Evolutionary conservation across 1,140 invertebrate genomes (phyloP), one percentile per base, ranked within the genome.

Genomic region (Pseudobourletiella spinata): DNA sequence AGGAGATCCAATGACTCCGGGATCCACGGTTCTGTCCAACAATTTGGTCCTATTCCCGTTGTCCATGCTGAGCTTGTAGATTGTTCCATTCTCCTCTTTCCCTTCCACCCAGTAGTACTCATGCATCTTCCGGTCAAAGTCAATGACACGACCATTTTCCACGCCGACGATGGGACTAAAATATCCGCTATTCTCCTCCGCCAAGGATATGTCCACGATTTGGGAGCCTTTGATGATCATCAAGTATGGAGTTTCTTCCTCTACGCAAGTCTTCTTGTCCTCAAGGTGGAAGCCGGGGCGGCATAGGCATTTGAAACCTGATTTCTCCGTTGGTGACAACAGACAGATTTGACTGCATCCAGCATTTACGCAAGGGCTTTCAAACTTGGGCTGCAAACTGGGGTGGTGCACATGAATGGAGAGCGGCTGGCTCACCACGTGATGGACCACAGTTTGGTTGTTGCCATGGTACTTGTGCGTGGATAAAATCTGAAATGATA

Each of bases 381-480:
- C 73, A 20, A 81, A 81, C n/a, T 83, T 78, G 0, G 92, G 94
- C 73, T 98, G 94, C n/a, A 96, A 75, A 0, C 89, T 86, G 1
- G 90, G 88, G 77, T 98, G 94, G 71, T 94, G 88, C 0, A 95
- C 91, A 71, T 95, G 91, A 51, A 97, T 92, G 2, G 90, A 93
- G 1, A 97, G 77, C 0, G 94, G 93, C 76, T 96, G 92, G 2
- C 89, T 92, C 52, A 96, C 94, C 30, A 95, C 76, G 76, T 96
- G 93, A 0, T 91, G 93, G 1, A 95, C 89, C 1, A 97, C 91
- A 0, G 88, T 89, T 73, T 95, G 90, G 76, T 96, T 94, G 15
- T 82, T 79, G 2, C 92, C 94, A 64, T 83, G 83, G 74, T 89
- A 97, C 74, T 97, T 97, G 73, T 95, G 86, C 0, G 90, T 89